Evolutionary conservation across 1,140 invertebrate species (phyloP), one percentile per base, ranked within the genome.

Genomic region (Bombus difficillimus): DNA sequence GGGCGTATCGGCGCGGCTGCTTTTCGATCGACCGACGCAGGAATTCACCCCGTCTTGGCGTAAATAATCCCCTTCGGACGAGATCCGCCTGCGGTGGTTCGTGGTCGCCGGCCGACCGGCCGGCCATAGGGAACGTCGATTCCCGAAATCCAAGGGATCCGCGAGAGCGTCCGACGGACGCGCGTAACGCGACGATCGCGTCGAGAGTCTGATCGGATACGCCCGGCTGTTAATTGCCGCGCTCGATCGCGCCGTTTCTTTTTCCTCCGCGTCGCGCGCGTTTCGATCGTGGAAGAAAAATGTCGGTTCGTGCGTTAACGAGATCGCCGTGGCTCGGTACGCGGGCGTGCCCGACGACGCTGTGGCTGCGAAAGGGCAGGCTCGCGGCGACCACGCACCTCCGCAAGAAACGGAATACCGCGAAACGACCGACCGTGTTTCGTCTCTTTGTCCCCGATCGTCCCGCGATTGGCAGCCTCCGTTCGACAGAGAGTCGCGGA

Each of bases 351-450:
- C 41, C 69, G 80, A 59, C 76, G 18, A 47, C 76, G 43, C 34
- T 64, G 32, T 39, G 85, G 41, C 73, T 74, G 82, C 78, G 83
- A 81, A 64, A 76, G n/a, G 59, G 77, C 77, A 83, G 75, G 59
- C 71, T 69, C 77, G 41, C 28, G 76, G 34, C 53, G 37, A 62
- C 59, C 64, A n/a, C 78, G 82, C 84, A 68, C 57, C 68, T 37
- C 47, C 57, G 80, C 90, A 92, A 92, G 91, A 92, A 92, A 74
- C 78, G 84, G 75, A 92, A 92, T 92, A 89, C 91, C 91, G 86
- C 82, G 88, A 91, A 91, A 87, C 87, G 84, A 82, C 75, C 72
- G 81, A 84, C 77, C 72, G 81, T 66, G 83, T 91, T 88, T 92
- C 86, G 88, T 92, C 86, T 89, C 78, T 81, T 78, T 88, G 81